These are phyloP conservation scores for Drosophila paulistorum DNA, from an alignment of 1,140 invertebrate genomes.

Conservation along the genomic window DNA sequence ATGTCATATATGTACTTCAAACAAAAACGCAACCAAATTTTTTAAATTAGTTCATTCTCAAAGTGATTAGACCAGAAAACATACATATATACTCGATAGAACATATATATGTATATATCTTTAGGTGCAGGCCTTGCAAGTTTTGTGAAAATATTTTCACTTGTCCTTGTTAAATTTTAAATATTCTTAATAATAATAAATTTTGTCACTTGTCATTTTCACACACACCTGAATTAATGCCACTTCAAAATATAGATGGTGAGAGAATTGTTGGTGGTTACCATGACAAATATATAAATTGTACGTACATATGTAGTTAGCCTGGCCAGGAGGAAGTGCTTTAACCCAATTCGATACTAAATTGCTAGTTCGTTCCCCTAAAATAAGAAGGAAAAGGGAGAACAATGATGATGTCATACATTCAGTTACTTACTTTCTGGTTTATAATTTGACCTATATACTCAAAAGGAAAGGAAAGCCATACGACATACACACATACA, in stretches of 20 bases:
- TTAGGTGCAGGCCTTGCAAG: not conserved
- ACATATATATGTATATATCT: not conserved
- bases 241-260: not conserved
- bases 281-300: slow-evolving; percentile 43
- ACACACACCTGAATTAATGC: slow-evolving; percentile 41
- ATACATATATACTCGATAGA: not conserved
- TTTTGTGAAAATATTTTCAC: not conserved
- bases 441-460: slow-evolving; percentile 70
- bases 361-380: slow-evolving; percentile 4
- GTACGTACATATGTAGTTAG: slow-evolving; percentile 25
- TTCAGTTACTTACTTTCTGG: slow-evolving; percentile 40
- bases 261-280: slow-evolving; percentile 37
- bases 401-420: slow-evolving; percentile 62
- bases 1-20: slow-evolving; percentile 12
- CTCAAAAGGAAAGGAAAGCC: not conserved
- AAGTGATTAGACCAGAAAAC: not conserved
- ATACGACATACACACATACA: not conserved
- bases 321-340: slow-evolving; percentile 17
- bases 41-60: slow-evolving; percentile 7
- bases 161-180: slow-evolving; percentile 11
- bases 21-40: not conserved
- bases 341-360: slow-evolving; percentile 43
- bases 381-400: not conserved
- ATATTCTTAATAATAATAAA: slow-evolving; percentile 57
- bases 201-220: slow-evolving; percentile 64